Percentiles rank a stretch among this genome's conserved stretches.
phyloP scores from a whole-genome alignment of 2,113 vertebrate genomes.

The Gallinago undulata region DNA sequence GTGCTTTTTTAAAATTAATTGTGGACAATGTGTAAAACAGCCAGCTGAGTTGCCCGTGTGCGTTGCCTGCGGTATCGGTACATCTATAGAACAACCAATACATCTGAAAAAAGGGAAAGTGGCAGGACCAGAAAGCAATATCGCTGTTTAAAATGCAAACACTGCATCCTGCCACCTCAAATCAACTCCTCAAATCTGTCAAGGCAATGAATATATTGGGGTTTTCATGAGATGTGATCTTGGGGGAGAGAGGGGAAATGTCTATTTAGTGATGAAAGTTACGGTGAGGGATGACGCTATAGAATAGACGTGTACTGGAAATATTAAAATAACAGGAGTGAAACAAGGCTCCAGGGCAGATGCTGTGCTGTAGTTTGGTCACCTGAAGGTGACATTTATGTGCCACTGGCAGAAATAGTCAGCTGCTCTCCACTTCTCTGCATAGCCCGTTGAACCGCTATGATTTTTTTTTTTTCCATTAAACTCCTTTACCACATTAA shows the following conservation, averaged over 20 bases:
- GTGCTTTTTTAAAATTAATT: background rate
- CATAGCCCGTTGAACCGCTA: background rate
- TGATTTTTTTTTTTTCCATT: background rate
- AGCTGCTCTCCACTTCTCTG: background rate
- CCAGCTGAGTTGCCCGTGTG: background rate
- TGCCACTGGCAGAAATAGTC: background rate
- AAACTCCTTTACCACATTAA: background rate
- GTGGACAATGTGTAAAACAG: background rate
- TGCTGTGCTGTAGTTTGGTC: background rate
- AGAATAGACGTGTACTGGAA: background rate
- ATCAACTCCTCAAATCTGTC: background rate
- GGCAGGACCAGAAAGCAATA: background rate
- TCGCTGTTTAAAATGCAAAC: background rate
- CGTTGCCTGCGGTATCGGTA: background rate
- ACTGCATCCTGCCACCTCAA: background rate
- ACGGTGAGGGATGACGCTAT: background rate
- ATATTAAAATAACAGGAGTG: background rate
- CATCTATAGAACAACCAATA: background rate
- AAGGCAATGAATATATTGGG: background rate
- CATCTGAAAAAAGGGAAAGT: background rate
- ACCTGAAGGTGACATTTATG: background rate
- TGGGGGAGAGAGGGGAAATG: background rate
- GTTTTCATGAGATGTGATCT: background rate
- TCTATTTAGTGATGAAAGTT: background rate
- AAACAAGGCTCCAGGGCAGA: background rate